These are phyloP conservation scores for Gerris buenoi DNA, from an alignment of 1,140 invertebrate genomes.

Conservation along the genomic window DNA sequence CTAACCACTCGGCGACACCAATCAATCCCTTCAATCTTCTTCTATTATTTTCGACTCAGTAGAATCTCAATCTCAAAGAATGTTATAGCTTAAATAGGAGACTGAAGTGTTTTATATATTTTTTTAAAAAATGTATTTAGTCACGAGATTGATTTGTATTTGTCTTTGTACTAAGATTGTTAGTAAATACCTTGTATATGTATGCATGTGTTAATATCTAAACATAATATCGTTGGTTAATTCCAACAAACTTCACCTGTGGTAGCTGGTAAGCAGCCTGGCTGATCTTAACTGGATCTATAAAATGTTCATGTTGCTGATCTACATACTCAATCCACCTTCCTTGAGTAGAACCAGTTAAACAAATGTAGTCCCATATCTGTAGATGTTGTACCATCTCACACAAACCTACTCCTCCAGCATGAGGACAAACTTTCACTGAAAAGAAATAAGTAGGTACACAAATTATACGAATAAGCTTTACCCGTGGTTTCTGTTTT, in stretches of 20 bases:
- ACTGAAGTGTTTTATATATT: neutral
- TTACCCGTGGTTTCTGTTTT: too few relatives aligned
- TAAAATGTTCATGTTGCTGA: constrained; percentile 78
- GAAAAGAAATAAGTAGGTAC: constrained; percentile 24
- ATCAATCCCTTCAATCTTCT: too few relatives aligned
- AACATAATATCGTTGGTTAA: neutral
- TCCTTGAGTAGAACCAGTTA: constrained; percentile 51
- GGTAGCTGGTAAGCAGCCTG: constrained; percentile 60
- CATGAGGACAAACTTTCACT: constrained; percentile 87
- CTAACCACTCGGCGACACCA: too few relatives aligned
- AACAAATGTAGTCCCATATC: constrained; percentile 67
- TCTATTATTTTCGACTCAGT: too few relatives aligned
- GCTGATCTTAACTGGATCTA: constrained; percentile 47
- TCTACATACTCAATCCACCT: constrained; percentile 74
- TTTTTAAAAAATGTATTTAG: neutral
- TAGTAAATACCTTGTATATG: neutral
- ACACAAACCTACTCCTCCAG: constrained; percentile 79
- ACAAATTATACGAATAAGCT: too few relatives aligned
- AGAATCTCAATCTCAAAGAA: neutral
- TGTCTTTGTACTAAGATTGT: neutral
- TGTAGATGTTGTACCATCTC: constrained; percentile 87
- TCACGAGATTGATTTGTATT: neutral
- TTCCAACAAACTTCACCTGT: constrained; percentile 31
- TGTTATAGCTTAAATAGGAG: neutral
- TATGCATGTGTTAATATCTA: neutral